Percentiles rank a stretch among this genome's conserved stretches.
Conservation (phyloP, 2,888 invertebrate genomes). For the Gymnocheta viridis region DNA sequence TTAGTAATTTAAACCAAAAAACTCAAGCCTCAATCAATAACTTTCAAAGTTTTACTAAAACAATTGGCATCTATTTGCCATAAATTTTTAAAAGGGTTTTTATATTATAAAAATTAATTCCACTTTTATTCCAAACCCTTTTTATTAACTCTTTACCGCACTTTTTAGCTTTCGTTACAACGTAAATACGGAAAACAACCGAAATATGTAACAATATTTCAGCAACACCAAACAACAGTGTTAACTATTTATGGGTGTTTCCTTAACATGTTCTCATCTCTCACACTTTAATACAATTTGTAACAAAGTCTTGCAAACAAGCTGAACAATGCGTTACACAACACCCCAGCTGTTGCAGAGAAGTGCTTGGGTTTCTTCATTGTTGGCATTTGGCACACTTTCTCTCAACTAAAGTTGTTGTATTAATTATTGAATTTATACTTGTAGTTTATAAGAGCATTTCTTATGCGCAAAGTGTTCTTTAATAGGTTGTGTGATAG, state of each 20-base stretch:
- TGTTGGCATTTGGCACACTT: constrained; percentile 7
- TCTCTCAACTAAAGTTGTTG: neutral
- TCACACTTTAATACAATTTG: constrained; percentile 12
- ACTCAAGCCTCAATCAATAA: no score
- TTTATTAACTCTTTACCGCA: neutral
- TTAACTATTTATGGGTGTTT: constrained; percentile 31
- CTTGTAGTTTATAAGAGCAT: constrained; percentile 20
- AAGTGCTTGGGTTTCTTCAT: neutral
- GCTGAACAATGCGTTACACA: neutral
- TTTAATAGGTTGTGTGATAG: neutral
- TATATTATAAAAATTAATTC: no score
- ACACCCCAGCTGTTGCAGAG: neutral
- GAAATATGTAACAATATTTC: neutral
- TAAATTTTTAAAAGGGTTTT: no score
- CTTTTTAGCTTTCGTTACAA: neutral
- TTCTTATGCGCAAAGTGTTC: neutral
- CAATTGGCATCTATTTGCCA: no score
- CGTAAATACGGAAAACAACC: neutral
- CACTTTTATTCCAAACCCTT: neutral
- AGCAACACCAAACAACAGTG: constrained; percentile 18
- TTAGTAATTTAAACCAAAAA: no score
- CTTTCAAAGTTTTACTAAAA: no score
- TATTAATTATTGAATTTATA: constrained; percentile 57
- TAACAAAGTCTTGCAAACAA: neutral
- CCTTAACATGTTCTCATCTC: neutral